A percentile compares a stretch with the other conserved stretches of the same genome.
These are phyloP conservation scores for Pseudomyrmex gracilis DNA, from an alignment of 1,140 invertebrate genomes.

Conservation along the genomic window DNA sequence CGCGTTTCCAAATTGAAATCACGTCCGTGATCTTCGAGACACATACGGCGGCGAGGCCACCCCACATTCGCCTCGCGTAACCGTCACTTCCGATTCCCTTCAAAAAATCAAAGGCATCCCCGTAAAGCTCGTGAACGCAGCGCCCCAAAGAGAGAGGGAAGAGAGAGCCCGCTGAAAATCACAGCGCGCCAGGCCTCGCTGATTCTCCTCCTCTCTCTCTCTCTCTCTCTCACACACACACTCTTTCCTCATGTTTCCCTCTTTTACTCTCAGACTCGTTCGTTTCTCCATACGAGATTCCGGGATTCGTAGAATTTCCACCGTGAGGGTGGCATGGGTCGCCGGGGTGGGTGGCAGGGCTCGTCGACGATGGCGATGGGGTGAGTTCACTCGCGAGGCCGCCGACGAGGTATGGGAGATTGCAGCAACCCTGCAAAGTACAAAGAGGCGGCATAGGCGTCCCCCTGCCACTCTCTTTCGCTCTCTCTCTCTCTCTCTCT, in stretches of 20 bases:
- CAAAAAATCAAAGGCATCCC: constrained; percentile 72
- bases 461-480: background rate
- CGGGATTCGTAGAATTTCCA: constrained; percentile 75
- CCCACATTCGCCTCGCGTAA: constrained; percentile 33
- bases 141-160: constrained; percentile 9
- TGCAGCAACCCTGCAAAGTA: constrained; percentile 74
- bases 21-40: background rate
- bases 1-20: constrained; percentile 39
- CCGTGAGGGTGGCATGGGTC: constrained; percentile 50
- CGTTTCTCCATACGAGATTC: constrained; percentile 73
- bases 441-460: constrained; percentile 74
- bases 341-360: constrained; percentile 12
- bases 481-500: background rate
- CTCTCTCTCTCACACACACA: background rate
- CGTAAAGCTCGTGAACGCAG: constrained; percentile 40
- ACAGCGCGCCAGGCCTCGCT: constrained; percentile 42
- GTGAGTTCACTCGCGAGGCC: constrained; percentile 64
- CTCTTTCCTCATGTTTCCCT: constrained; percentile 12
- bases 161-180: constrained; percentile 62
- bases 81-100: constrained; percentile 69
- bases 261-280: constrained; percentile 37
- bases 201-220: constrained; percentile 26
- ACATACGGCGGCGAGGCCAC: background rate
- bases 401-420: constrained; percentile 71
- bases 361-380: constrained; percentile 53